These are phyloP conservation scores for Danaus melanippus DNA, from an alignment of 1,140 invertebrate species.

Conservation along the genomic window DNA sequence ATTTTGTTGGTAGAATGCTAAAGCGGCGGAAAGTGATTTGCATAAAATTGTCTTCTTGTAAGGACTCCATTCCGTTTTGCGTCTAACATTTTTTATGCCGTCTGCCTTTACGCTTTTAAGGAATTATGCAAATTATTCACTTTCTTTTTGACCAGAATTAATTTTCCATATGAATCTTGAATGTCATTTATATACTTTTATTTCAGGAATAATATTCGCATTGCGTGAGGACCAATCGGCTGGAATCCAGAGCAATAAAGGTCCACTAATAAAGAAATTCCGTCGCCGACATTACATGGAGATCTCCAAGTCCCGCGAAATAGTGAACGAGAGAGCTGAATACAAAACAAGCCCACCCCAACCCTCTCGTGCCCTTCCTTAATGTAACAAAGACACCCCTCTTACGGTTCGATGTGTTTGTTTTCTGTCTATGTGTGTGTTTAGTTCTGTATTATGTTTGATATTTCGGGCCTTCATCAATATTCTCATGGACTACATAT, in stretches of 20 bases:
- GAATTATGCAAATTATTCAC: slow-evolving; percentile 22
- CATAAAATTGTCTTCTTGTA: slow-evolving; percentile 62
- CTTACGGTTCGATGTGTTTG: slow-evolving; percentile 59
- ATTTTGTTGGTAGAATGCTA: slow-evolving; percentile 52
- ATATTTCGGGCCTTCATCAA: slow-evolving; percentile 60
- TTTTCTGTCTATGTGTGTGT: slow-evolving; percentile 52
- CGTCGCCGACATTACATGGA: slow-evolving; percentile 43
- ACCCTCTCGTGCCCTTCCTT: slow-evolving; percentile 56
- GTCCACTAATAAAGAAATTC: slow-evolving; percentile 62
- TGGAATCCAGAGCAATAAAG: slow-evolving; percentile 32
- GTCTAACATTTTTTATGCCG: slow-evolving; percentile 16
- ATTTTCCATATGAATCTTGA: slow-evolving; percentile 4
- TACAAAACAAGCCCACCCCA: slow-evolving; percentile 51
- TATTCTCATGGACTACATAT: slow-evolving; percentile 18
- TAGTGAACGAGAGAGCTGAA: slow-evolving; percentile 60
- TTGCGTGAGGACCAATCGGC: slow-evolving; percentile 15
- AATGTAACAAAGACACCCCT: slow-evolving; percentile 70
- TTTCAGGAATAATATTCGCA: slow-evolving; percentile 25
- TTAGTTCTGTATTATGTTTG: slow-evolving; percentile 41
- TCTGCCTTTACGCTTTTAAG: slow-evolving; percentile 13
- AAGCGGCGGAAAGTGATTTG: slow-evolving; percentile 60
- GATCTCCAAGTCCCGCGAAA: slow-evolving; percentile 65
- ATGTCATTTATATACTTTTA: slow-evolving; percentile 12
- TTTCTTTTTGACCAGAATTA: slow-evolving; percentile 18
- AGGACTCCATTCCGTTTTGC: slow-evolving; percentile 22